phyloP scores from a whole-genome alignment of 1,140 invertebrate genomes.

The Drosophila sechellia region DNA sequence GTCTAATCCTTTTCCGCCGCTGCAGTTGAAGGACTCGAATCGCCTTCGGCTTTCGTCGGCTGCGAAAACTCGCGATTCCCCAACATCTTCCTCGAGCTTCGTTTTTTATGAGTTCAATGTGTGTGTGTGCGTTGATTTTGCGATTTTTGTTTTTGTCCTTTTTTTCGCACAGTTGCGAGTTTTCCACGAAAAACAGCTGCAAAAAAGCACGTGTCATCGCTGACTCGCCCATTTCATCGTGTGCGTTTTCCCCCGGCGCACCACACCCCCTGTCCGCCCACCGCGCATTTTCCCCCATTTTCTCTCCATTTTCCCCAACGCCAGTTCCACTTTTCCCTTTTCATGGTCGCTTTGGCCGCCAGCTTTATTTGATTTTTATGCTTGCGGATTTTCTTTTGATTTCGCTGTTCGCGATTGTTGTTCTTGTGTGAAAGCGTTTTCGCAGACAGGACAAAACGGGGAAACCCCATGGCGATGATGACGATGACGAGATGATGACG shows the following conservation, averaged over 20 bases:
- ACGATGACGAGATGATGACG: conserved; percentile 30
- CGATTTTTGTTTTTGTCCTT: conserved; percentile 81
- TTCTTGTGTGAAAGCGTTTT: conserved; percentile 39
- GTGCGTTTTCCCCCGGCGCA: conserved; percentile 55
- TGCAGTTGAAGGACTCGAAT: conserved; percentile 42
- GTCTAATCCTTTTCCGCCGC: not conserved
- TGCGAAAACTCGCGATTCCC: conserved; percentile 26
- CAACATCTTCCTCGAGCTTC: not conserved
- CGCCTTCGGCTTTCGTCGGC: conserved; percentile 48
- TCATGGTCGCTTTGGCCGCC: conserved; percentile 68
- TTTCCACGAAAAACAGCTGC: conserved; percentile 79
- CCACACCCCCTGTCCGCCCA: not conserved
- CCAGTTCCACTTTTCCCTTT: conserved; percentile 43
- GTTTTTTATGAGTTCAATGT: not conserved
- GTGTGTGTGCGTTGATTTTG: conserved; percentile 50
- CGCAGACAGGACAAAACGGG: conserved; percentile 72
- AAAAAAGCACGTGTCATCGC: conserved; percentile 84
- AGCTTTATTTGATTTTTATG: conserved; percentile 76
- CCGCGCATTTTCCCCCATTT: conserved; percentile 7
- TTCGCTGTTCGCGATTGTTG: conserved; percentile 47
- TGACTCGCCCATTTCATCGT: conserved; percentile 61
- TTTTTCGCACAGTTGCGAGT: conserved; percentile 74
- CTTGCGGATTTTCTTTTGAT: conserved; percentile 71
- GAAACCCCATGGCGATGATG: conserved; percentile 55
- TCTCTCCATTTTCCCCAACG: conserved; percentile 1